Evolutionary conservation across 2,888 invertebrate species (phyloP).

Genomic region (Chloromyia formosa): DNA sequence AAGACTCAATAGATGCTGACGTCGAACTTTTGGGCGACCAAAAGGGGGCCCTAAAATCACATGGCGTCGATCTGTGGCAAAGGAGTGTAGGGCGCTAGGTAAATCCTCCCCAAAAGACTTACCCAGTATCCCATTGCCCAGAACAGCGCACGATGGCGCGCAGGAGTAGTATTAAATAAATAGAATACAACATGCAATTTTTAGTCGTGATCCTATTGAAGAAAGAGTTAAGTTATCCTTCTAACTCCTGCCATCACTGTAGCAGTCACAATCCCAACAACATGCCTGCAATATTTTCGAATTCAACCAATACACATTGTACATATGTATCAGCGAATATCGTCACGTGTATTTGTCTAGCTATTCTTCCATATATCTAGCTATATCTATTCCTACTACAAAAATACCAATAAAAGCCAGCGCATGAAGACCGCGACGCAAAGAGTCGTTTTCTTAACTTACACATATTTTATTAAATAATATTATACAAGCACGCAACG

Average conservation of each 20-base stretch:
- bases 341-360: conserved; percentile 4
- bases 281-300: conserved; percentile 39
- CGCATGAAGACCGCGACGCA: conserved; percentile 7
- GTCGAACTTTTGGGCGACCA: no score
- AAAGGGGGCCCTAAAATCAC: no score
- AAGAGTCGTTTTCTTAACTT: conserved; percentile 31
- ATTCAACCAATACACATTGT: conserved; percentile 20
- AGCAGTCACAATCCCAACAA: conserved; percentile 13
- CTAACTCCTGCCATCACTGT: conserved; percentile 5
- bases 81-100: no score
- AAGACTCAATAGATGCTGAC: no score
- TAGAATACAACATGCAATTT: no score
- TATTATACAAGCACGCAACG: conserved; percentile 63
- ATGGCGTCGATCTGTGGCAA: no score
- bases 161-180: no score
- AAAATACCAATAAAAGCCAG: conserved; percentile 15
- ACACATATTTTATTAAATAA: conserved; percentile 50
- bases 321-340: conserved; percentile 11
- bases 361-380: conserved; percentile 1
- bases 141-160: no score
- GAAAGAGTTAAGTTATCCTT: no score
- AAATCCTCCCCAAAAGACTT: no score
- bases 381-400: background rate
- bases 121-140: no score
- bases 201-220: no score